Evolutionary conservation across 2,797 vertebrate genomes (phyloP).

Genomic region (Falco novaeseelandiae): DNA sequence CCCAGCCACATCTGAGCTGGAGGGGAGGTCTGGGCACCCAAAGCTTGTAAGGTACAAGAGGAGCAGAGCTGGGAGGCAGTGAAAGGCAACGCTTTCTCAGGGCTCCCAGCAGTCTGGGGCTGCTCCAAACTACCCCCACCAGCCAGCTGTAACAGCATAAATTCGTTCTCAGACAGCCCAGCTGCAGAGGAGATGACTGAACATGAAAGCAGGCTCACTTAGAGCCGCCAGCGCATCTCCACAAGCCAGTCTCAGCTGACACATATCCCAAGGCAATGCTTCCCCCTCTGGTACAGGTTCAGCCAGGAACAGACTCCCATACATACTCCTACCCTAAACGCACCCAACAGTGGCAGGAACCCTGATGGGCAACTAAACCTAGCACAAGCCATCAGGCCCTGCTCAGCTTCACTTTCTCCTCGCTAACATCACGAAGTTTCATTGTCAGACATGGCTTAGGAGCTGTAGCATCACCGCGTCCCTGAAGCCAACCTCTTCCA

Average conservation of each 20-base stretch:
- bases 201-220: neutral
- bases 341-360: rapidly evolving
- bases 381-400: neutral
- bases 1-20: neutral
- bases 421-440: rapidly evolving
- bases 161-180: conserved; percentile 8
- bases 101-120: neutral
- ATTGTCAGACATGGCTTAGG: rapidly evolving
- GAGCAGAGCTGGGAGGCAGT: neutral
- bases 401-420: neutral
- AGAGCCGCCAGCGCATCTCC: neutral
- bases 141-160: neutral
- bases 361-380: rapidly evolving
- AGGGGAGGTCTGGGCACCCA: neutral
- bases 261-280: neutral
- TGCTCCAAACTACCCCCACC: neutral
- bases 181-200: neutral
- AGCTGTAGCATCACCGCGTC: neutral
- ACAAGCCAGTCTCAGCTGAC: neutral
- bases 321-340: rapidly evolving
- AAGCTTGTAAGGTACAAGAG: neutral
- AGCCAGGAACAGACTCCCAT: neutral
- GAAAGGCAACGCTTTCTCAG: conserved; percentile 28
- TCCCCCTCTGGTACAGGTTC: neutral
- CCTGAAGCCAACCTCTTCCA: neutral